Percentiles rank a stretch among this genome's conserved stretches.
Conservation (phyloP, 2,888 invertebrate species). For the Luperina testacea region DNA sequence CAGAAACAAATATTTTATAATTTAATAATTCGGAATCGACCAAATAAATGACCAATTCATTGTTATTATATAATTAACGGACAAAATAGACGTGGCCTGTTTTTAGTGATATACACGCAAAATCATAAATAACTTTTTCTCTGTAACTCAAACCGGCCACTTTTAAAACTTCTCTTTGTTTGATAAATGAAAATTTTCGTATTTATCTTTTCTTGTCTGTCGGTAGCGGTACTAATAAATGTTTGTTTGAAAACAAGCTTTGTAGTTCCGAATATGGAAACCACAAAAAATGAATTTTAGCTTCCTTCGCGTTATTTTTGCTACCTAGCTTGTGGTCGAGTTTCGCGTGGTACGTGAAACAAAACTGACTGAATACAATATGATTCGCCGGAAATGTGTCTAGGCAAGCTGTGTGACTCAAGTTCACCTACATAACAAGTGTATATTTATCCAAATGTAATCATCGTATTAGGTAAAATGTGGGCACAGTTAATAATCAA, state of each 20-base stretch:
- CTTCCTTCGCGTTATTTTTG: conserved; percentile 12
- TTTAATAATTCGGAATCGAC: background rate
- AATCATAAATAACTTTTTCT: conserved; percentile 54
- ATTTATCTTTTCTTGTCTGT: conserved; percentile 60
- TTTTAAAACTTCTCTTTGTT: conserved; percentile 58
- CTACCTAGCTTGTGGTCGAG: conserved; percentile 1
- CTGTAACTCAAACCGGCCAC: conserved; percentile 42
- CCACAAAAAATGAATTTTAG: conserved; percentile 43
- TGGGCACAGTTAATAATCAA: background rate
- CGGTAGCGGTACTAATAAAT: conserved; percentile 30
- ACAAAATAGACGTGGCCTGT: conserved; percentile 1
- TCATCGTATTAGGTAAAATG: background rate
- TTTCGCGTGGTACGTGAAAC: background rate
- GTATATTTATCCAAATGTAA: background rate
- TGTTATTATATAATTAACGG: background rate
- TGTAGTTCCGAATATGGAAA: conserved; percentile 32
- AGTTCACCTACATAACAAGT: background rate
- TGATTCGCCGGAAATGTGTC: background rate
- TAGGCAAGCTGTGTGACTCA: background rate
- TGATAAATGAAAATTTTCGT: conserved; percentile 56
- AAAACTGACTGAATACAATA: background rate
- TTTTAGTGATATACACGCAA: conserved; percentile 23
- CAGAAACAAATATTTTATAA: background rate
- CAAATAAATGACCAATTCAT: background rate
- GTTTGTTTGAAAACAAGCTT: conserved; percentile 58